Percentiles rank a stretch among this genome's conserved stretches.
These are phyloP conservation scores for Meles meles DNA, from an alignment of 2,113 vertebrate species.

Conservation along the genomic window DNA sequence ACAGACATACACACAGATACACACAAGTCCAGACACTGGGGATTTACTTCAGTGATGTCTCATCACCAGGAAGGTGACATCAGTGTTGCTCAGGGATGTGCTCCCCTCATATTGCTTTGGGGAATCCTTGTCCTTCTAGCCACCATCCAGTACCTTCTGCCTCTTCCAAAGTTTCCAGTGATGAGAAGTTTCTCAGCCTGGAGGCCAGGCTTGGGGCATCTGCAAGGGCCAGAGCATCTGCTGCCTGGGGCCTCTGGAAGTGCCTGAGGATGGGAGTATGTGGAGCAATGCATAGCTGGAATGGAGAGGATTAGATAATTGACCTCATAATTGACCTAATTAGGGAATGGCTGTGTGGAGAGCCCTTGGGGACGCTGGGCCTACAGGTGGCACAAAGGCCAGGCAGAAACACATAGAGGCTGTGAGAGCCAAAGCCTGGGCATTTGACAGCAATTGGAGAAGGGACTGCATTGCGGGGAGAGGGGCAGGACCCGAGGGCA, in stretches of 20 bases:
- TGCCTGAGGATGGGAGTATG: not conserved
- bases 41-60: not conserved
- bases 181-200: not conserved
- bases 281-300: slow-evolving; percentile 38
- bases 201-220: not conserved
- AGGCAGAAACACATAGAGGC: slow-evolving; percentile 39
- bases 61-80: not conserved
- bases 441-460: slow-evolving; percentile 5
- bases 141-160: not conserved
- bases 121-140: not conserved
- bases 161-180: not conserved
- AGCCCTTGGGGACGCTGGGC: slow-evolving; percentile 63
- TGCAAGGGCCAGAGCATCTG: not conserved
- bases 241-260: slow-evolving; percentile 37
- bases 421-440: slow-evolving; percentile 25
- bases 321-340: slow-evolving; percentile 77
- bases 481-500: not conserved
- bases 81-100: not conserved
- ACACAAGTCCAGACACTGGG: not conserved
- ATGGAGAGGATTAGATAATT: slow-evolving; percentile 74
- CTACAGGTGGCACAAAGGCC: slow-evolving; percentile 66
- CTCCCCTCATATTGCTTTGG: not conserved
- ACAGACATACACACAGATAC: not conserved
- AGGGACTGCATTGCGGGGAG: not conserved
- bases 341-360: slow-evolving; percentile 67